These are phyloP conservation scores for Casuarius casuarius DNA, from an alignment of 2,113 vertebrate species.

Conservation along the genomic window DNA sequence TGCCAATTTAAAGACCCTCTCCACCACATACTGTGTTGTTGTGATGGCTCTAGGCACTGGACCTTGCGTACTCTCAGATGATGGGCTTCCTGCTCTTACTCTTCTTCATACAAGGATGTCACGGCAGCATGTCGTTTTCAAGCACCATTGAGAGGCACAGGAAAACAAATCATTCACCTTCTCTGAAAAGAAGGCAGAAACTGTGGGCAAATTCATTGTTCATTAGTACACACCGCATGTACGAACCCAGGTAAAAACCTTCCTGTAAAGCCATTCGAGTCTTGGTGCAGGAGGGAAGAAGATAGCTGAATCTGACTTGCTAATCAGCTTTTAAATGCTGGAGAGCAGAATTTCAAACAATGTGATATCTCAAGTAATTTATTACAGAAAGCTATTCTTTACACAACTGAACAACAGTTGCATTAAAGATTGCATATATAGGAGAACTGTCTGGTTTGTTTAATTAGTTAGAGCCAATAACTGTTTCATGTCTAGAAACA, in stretches of 20 bases:
- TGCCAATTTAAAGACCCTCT: background rate
- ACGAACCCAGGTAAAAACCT: background rate
- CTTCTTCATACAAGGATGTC: background rate
- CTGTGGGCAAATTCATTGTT: background rate
- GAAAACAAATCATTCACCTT: background rate
- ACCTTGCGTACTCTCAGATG: background rate
- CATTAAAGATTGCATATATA: background rate
- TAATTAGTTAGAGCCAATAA: background rate
- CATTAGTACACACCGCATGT: background rate
- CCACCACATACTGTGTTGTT: background rate
- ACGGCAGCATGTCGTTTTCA: background rate
- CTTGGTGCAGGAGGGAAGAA: background rate
- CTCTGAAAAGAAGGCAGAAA: background rate
- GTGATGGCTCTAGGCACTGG: background rate
- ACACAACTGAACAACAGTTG: background rate
- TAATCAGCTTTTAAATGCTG: background rate
- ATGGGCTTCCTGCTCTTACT: background rate
- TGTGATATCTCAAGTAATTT: background rate
- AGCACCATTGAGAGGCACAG: background rate
- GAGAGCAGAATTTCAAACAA: background rate
- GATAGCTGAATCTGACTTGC: background rate
- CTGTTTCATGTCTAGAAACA: background rate
- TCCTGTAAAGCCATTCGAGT: background rate
- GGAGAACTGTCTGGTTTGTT: background rate
- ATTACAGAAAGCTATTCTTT: background rate